Percentiles rank a stretch among this genome's conserved stretches.
These are phyloP conservation scores for Perognathus longimembris DNA, from an alignment of 2,113 vertebrate genomes.

Conservation along the genomic window DNA sequence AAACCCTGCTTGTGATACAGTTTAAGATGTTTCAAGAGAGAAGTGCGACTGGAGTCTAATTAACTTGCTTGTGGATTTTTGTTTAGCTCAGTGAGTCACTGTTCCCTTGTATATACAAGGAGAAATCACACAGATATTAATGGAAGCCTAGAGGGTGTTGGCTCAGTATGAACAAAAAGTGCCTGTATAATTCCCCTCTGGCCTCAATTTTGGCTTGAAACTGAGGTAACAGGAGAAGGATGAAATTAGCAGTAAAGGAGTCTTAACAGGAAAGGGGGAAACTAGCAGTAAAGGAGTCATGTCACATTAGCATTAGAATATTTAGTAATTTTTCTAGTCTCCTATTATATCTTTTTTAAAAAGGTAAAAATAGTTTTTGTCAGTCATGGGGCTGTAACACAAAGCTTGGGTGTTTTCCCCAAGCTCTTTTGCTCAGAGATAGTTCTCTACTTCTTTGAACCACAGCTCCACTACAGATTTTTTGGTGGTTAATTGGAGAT, in stretches of 20 bases:
- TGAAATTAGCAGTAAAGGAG: background rate
- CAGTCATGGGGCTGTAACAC: too few relatives aligned
- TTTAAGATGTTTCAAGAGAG: background rate
- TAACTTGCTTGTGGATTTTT: slow-evolving; percentile 21
- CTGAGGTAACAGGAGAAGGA: background rate
- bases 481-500: too few relatives aligned
- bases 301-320: background rate
- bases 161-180: background rate
- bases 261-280: background rate
- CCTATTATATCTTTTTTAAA: too few relatives aligned
- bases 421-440: too few relatives aligned
- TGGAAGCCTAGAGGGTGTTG: background rate
- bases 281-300: background rate
- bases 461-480: too few relatives aligned
- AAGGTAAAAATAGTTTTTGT: too few relatives aligned
- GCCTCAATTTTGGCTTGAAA: slow-evolving; percentile 1
- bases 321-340: background rate
- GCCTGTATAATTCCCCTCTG: background rate
- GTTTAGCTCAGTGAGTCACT: slow-evolving; percentile 1
- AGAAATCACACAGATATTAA: background rate
- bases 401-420: background rate
- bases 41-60: background rate
- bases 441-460: too few relatives aligned
- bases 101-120: slow-evolving; percentile 29
- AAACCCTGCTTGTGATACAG: background rate